Evolutionary conservation across 2,888 invertebrate genomes (phyloP).

Genomic region (Agapetus fuscipes): DNA sequence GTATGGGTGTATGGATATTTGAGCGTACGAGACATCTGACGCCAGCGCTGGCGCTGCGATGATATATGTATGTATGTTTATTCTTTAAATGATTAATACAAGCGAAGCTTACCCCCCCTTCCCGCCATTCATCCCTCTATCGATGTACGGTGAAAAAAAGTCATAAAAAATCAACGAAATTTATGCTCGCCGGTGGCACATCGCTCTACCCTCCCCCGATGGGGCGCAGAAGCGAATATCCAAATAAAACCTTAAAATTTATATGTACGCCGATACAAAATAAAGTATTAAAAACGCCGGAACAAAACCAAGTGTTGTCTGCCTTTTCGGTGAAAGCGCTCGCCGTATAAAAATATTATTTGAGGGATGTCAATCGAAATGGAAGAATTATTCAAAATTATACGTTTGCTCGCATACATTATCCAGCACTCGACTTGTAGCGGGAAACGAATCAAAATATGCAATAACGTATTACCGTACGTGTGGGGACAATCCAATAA

Average conservation of each 20-base stretch:
- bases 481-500: too few relatives aligned
- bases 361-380: neutral
- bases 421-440: too few relatives aligned
- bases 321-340: conserved; percentile 10
- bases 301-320: conserved; percentile 11
- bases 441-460: too few relatives aligned
- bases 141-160: conserved; percentile 17
- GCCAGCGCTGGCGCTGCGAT: neutral
- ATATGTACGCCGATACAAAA: conserved; percentile 14
- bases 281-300: conserved; percentile 17
- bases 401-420: too few relatives aligned
- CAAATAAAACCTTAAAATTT: conserved; percentile 19
- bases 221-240: conserved; percentile 8
- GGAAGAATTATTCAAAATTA: too few relatives aligned
- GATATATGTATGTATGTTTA: conserved; percentile 14
- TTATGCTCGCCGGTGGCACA: conserved; percentile 14
- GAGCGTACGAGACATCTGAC: neutral
- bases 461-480: too few relatives aligned
- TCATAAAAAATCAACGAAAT: conserved; percentile 21
- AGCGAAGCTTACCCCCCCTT: conserved; percentile 9
- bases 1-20: neutral
- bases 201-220: neutral
- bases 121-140: conserved; percentile 11
- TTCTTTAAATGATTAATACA: conserved; percentile 17
- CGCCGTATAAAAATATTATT: conserved; percentile 4